A percentile compares a stretch with the other conserved stretches of the same genome.
Conservation (phyloP, 2,113 vertebrate species). For the Tachysurus fulvidraco region DNA sequence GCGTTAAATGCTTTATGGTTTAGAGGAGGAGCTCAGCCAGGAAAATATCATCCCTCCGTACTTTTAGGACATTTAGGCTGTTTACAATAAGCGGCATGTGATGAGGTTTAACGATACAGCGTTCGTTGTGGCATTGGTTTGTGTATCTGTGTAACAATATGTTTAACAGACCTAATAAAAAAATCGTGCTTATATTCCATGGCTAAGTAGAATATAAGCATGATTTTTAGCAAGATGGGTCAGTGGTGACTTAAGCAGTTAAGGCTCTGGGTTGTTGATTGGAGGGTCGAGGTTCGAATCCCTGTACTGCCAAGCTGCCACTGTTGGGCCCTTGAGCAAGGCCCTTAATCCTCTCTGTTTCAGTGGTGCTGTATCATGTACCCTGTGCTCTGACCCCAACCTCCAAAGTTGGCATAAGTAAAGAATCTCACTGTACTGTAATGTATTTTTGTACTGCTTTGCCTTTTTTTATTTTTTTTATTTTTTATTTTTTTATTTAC, state of each 20-base stretch:
- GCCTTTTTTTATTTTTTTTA: too few relatives aligned
- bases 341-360: too few relatives aligned
- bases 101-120: neutral
- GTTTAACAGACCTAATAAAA: neutral
- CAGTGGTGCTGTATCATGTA: too few relatives aligned
- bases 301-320: too few relatives aligned
- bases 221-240: neutral
- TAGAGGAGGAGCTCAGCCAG: neutral
- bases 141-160: neutral
- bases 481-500: neutral
- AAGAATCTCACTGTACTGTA: too few relatives aligned
- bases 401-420: too few relatives aligned
- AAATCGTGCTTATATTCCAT: too few relatives aligned
- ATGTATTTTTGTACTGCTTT: neutral
- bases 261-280: too few relatives aligned
- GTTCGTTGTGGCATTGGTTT: neutral
- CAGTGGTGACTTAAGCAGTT: too few relatives aligned
- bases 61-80: neutral
- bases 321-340: too few relatives aligned
- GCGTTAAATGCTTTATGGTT: neutral
- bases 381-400: too few relatives aligned
- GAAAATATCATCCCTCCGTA: neutral
- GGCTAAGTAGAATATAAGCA: neutral
- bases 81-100: neutral
- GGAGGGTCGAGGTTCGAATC: too few relatives aligned